Base-by-base conservation (phyloP, 1,140 invertebrate genomes). In the Choristoneura fumiferana region DNA sequence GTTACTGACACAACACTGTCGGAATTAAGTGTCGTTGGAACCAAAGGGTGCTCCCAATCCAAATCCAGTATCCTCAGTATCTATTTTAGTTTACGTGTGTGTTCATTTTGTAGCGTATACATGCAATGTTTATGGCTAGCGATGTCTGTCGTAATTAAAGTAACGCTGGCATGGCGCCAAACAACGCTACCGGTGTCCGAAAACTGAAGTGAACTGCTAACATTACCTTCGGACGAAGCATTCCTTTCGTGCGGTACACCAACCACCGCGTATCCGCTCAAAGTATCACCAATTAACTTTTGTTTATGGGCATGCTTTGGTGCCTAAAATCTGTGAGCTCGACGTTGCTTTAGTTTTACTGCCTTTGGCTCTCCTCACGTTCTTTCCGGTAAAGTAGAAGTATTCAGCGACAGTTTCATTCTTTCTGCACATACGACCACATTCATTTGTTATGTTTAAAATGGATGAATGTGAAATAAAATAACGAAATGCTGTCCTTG, bases 141-240 rank as follows among this genome's bases (percentile, higher is more conserved):
- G 43, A 17, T 49, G 43, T 49, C 43, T 49, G 43, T 49, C 43
- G 43, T 49, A 49, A 49, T 49, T 49, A 49, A 49, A 49, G 43
- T 33, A 49, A 49, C 17, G 43, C 22, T 49, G 43, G 43, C 43
- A n/a, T n/a, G 17, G 8, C 17, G 43, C 43, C 43, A 49, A 29
- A 6, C 43, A 29, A 6, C 43, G 18, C 10, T 29, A 18, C 17
- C 22, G 43, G 18, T 29, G 18, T 49, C 14, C 43, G 43, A 49
- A 49, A 49, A 49, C 22, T 49, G 43, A 17, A 49, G 17, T 29
- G 22, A 29, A 29, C 22, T 29, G 22, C 18, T 12, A 49, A 49
- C 18, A 17, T 49, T 6, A 17, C 10, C 43, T 29, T 29, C 22
- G 10, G 18, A 29, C 18, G 22, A 6, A 17, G 18, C 43, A 49